phyloP scores from a whole-genome alignment of 1,140 invertebrate species.

The Ridgeia piscesae region DNA sequence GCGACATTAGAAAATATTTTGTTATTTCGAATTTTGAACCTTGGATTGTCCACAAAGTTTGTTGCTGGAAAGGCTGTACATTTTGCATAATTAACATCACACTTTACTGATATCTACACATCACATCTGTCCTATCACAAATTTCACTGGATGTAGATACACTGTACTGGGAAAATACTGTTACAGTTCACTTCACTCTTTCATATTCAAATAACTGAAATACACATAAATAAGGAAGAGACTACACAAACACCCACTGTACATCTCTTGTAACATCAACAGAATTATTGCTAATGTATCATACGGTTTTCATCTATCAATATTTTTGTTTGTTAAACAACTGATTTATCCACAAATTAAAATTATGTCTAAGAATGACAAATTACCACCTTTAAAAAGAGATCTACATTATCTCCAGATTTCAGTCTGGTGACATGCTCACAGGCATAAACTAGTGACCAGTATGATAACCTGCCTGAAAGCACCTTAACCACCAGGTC shows the following conservation, averaged over 20 bases:
- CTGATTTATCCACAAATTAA: not conserved
- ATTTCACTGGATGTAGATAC: too few relatives aligned
- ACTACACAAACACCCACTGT: too few relatives aligned
- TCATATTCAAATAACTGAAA: not conserved
- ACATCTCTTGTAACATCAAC: not conserved
- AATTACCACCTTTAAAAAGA: not conserved
- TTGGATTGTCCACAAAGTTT: not conserved
- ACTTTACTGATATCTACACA: not conserved
- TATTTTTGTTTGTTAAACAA: not conserved
- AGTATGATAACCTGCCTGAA: not conserved
- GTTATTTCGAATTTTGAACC: not conserved
- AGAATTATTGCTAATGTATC: not conserved
- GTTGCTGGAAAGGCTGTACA: not conserved
- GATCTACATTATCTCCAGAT: not conserved
- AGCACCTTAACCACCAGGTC: not conserved
- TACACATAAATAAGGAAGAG: too few relatives aligned
- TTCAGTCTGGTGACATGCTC: not conserved
- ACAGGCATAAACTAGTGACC: not conserved
- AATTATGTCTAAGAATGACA: not conserved
- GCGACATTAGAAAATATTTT: too few relatives aligned
- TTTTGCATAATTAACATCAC: not conserved
- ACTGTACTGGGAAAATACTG: not conserved
- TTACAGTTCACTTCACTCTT: not conserved
- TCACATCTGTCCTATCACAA: too few relatives aligned
- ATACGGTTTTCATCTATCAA: not conserved